Percentiles rank a stretch among this genome's conserved stretches.
Evolutionary conservation across 2,113 vertebrate genomes (phyloP).

Genomic region (Sander lucioperca): DNA sequence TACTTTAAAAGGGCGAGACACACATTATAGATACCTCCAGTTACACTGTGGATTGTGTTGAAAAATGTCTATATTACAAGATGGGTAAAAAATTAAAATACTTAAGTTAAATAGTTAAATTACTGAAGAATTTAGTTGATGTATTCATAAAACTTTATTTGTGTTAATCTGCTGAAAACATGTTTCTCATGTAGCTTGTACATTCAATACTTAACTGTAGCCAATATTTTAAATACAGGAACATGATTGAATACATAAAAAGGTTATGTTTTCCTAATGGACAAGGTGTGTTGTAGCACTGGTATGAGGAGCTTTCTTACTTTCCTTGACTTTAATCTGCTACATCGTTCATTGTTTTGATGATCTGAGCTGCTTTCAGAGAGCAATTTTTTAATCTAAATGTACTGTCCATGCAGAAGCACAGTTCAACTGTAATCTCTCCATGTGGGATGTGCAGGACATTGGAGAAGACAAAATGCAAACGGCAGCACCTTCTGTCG

Average conservation of each 20-base stretch:
- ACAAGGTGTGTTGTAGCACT: background rate
- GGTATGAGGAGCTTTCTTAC: background rate
- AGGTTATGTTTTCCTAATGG: background rate
- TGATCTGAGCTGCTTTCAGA: background rate
- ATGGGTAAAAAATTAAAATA: background rate
- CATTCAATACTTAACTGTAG: background rate
- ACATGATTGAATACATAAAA: background rate
- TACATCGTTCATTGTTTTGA: background rate
- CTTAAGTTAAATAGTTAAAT: background rate
- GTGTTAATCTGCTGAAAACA: background rate
- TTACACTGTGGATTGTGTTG: background rate
- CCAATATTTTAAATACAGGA: background rate
- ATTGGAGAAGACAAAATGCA: background rate
- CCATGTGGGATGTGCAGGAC: background rate
- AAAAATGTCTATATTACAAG: background rate
- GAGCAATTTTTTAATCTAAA: background rate
- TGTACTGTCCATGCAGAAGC: background rate
- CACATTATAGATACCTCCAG: background rate
- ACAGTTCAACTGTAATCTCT: background rate
- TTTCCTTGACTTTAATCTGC: constrained; percentile 10
- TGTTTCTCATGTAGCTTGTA: background rate
- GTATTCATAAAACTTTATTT: background rate
- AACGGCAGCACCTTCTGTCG: background rate
- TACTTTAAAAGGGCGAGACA: background rate
- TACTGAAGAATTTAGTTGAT: background rate